Base-by-base conservation (phyloP, 30 jellyfish, hydroid and myxozoan species). In the Pseudorhiza aurosa region DNA sequence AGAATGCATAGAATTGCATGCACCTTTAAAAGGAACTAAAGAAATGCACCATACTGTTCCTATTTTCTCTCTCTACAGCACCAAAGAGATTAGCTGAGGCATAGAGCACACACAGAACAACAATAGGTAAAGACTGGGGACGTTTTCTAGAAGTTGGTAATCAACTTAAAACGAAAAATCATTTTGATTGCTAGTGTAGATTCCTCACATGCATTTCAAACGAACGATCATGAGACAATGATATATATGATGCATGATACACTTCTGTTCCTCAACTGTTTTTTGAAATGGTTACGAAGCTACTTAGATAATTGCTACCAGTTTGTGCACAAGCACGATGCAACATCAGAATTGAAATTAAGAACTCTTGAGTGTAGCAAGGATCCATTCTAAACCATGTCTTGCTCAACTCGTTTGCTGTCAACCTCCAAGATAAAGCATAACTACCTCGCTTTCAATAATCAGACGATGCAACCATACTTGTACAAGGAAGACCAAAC, bases 191-290 rank as follows among this genome's bases (percentile, higher is more conserved):
- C 77, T 39, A 59, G 35, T 8, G 93, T 88, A 28, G 96, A 87
- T 81, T 87, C 53, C 88, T 87, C 93, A 42, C 77, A 87, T 35
- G 88, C 96, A 49, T 87, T 87, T 45, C 94, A 87, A 36, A 77
- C 96, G 36, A 81, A 77, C 75, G 78, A 68, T 22, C 68, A 58
- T 57, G 40, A 57, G 65, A 71, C 76, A 10, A 32, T 83, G 82
- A 57, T 83, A 72, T 68, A 31, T 18, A 70, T 70, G 85, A 57
- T 70, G 88, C 84, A 72, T 62, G n/a, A n/a, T n/a, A 68, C 75
- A 44, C 78, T 83, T 53, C 72, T 83, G 18, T 83, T 71, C 88
- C 72, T 88, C 70, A 71, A 72, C 69, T 37, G 83, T 39, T 83
- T 83, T 62, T 72, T 83, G 1, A 56, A 72, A 68, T 70, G 88